Conservation (phyloP, 2,797 vertebrate genomes). For the Cossypha caffra region DNA sequence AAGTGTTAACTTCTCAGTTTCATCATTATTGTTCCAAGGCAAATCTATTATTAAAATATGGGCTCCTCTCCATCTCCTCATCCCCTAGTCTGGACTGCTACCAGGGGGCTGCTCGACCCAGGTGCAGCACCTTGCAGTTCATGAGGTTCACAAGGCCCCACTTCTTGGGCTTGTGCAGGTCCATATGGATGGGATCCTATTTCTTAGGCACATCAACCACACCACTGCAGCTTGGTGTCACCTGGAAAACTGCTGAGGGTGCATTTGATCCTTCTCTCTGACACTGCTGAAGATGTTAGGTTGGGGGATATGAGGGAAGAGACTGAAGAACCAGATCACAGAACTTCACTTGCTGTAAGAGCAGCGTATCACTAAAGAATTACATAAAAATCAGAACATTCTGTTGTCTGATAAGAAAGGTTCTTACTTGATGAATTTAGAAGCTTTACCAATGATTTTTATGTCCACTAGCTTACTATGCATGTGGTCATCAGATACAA, state of each 20-base stretch:
- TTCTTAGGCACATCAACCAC: background rate
- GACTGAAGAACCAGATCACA: background rate
- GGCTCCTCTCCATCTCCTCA: background rate
- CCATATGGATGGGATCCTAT: background rate
- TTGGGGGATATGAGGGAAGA: background rate
- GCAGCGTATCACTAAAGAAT: background rate
- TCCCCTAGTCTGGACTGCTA: background rate
- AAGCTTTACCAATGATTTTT: background rate
- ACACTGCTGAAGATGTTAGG: background rate
- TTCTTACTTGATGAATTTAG: background rate
- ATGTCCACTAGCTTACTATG: background rate
- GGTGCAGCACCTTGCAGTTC: background rate
- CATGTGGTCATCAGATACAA: background rate
- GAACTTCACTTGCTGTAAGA: background rate
- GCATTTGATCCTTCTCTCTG: accelerated
- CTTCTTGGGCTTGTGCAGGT: accelerated
- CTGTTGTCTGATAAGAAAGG: background rate
- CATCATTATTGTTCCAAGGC: background rate
- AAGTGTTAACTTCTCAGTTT: background rate
- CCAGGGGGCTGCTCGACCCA: accelerated
- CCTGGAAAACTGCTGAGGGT: background rate
- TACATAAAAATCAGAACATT: background rate
- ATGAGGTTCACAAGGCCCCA: background rate
- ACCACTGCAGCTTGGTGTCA: background rate
- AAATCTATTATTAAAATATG: background rate